Conservation (phyloP, 30 jellyfish, hydroid and myxozoan species). For the Hydra vulgaris region DNA sequence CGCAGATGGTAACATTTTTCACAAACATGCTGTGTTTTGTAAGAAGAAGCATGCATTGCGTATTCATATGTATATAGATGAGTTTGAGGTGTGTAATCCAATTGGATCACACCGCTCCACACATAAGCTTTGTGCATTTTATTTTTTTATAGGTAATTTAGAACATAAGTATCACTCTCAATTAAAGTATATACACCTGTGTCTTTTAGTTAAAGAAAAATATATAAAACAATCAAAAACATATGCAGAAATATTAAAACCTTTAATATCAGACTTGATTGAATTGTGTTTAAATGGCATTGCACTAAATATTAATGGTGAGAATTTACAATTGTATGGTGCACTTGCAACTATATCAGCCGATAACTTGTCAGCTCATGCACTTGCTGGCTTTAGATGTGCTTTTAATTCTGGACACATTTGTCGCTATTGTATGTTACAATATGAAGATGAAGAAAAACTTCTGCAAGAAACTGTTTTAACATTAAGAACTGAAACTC, state of each 20-base stretch:
- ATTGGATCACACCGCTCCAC: neutral
- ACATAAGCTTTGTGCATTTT: neutral
- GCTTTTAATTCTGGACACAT: neutral
- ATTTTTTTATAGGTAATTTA: neutral
- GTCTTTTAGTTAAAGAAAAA: neutral
- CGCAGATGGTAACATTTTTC: neutral
- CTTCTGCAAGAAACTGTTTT: neutral
- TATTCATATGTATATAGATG: neutral
- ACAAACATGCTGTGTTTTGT: neutral
- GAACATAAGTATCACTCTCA: neutral
- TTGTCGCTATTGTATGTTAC: neutral
- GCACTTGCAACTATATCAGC: neutral
- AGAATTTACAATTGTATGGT: neutral
- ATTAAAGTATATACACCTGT: neutral
- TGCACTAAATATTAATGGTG: neutral
- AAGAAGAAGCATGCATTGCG: neutral
- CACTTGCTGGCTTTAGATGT: neutral
- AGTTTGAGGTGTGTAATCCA: neutral
- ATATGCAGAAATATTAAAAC: neutral
- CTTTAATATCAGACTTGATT: neutral
- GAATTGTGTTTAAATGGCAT: neutral
- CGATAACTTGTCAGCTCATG: neutral
- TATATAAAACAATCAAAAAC: neutral
- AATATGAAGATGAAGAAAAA: neutral
- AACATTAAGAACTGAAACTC: neutral